Conservation (phyloP, 1,140 invertebrate species). For the Zeugodacus cucurbitae region DNA sequence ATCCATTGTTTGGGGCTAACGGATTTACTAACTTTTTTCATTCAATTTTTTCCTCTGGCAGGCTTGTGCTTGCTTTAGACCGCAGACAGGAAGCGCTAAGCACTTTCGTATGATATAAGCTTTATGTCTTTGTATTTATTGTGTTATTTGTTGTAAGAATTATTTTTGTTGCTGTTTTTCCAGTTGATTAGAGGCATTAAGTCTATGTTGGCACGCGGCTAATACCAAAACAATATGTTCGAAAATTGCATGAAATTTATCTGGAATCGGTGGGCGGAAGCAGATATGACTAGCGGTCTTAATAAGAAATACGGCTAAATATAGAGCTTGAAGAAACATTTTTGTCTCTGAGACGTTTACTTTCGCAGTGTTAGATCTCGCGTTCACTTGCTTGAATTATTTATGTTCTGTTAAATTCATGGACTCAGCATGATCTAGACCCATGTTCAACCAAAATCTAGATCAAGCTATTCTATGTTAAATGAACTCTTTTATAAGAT, state of each 20-base stretch:
- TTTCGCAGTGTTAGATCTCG: too few species aligned
- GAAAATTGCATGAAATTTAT: not conserved
- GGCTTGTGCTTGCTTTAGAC: not conserved
- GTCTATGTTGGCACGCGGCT: not conserved
- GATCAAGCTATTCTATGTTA: too few species aligned
- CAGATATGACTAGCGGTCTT: not conserved
- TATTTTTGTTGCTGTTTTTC: not conserved
- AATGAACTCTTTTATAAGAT: too few species aligned
- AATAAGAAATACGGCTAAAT: too few species aligned
- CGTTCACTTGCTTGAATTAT: too few species aligned
- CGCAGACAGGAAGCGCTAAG: conserved; percentile 2
- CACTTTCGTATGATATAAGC: not conserved
- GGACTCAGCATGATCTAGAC: too few species aligned
- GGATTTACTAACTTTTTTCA: not conserved
- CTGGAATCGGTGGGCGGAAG: not conserved
- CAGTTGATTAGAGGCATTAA: not conserved
- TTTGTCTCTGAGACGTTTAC: too few species aligned
- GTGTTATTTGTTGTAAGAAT: too few species aligned
- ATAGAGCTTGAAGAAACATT: too few species aligned
- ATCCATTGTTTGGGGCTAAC: conserved; percentile 11
- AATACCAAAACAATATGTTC: not conserved
- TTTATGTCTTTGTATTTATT: too few species aligned
- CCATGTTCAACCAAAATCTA: too few species aligned
- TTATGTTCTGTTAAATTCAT: too few species aligned
- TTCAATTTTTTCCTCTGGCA: not conserved